Base-by-base conservation (phyloP, 2,797 vertebrate genomes). In the Nannoperca obscura region DNA sequence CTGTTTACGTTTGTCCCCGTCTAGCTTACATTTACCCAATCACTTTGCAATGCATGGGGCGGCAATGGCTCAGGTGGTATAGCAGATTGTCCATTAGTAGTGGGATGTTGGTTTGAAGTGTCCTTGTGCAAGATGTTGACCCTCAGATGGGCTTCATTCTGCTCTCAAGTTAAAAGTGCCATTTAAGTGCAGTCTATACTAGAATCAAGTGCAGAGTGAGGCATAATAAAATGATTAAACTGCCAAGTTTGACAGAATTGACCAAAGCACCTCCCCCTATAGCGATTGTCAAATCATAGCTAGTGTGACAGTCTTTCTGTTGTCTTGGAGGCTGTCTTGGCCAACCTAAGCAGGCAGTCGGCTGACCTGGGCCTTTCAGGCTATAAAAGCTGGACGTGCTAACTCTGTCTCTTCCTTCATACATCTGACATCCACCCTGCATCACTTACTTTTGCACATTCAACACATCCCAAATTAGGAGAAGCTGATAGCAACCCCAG, bases 11-110 rank as follows among this genome's bases (percentile, higher is more conserved):
- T 65, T 47, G 20, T 75, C 40, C 27, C 2, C 36, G 32, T 67
- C 34, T 36, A 9, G 17, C 58, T 71, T 47, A 47, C 38, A 49
- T 83, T 70, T 27, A 54, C 5, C 11, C 15, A 27, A 20, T 78
- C 62, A 36, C 63, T 66, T 14, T 17, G 9, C 46, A 30, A 30
- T 15, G 53, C 20, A 47, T 3, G 27, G 30, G 22, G 14, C 20
- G 7, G 46, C 55, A 13, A 69, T 14, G 81, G 71, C 73, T 71
- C 74, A 85, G 80, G 70, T 80, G 78, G 67, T 15, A 2, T 54
- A 47, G 71, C 11, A 10, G 12, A 4, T 55, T 20, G 50, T 61
- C 66, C 58, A 79, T 86, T 77, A 74, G 62, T 50, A 6, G 53
- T 22, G 20, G 11, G 30, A 20, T 38, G 42, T 32, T 53, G 61